A percentile compares a stretch with the other conserved stretches of the same genome.
Conservation (phyloP, 2,113 vertebrate genomes). For the Prinia subflava region DNA sequence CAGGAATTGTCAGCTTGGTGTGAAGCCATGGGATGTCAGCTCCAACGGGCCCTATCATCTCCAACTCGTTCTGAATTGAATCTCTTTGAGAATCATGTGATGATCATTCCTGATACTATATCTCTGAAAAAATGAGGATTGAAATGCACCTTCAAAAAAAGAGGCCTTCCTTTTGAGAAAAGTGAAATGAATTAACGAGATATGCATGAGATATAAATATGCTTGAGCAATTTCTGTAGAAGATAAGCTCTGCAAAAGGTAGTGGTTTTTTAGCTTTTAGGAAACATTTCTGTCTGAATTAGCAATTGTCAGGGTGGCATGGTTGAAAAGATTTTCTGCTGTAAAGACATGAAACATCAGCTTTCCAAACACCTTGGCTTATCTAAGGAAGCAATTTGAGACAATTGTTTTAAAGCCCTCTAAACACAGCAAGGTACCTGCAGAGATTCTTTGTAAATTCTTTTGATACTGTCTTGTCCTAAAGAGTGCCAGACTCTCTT, state of each 20-base stretch:
- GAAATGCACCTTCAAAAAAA: not conserved
- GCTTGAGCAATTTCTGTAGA: conserved; percentile 12
- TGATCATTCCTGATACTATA: not conserved
- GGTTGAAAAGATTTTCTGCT: not conserved
- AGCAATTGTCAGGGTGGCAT: not conserved
- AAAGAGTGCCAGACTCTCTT: not conserved
- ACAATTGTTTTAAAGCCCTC: not conserved
- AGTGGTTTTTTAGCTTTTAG: not conserved
- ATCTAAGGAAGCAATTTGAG: not conserved
- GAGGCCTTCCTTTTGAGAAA: not conserved
- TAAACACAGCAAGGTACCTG: not conserved
- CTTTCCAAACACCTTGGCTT: not conserved
- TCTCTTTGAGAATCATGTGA: not conserved
- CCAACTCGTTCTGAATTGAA: not conserved
- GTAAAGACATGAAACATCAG: not conserved
- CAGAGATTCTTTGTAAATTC: not conserved
- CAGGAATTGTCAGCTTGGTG: conserved; percentile 17
- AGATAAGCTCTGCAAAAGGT: not conserved
- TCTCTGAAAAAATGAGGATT: not conserved
- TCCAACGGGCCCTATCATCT: not conserved
- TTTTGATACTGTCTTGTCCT: not conserved
- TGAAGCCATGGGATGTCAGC: not conserved
- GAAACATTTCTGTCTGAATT: conserved; percentile 14
- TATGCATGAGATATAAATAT: not conserved
- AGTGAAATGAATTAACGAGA: not conserved